Evolutionary conservation across 2,888 invertebrate genomes (phyloP), one percentile per base, ranked within the genome.

Genomic region (Julus scandinavius): DNA sequence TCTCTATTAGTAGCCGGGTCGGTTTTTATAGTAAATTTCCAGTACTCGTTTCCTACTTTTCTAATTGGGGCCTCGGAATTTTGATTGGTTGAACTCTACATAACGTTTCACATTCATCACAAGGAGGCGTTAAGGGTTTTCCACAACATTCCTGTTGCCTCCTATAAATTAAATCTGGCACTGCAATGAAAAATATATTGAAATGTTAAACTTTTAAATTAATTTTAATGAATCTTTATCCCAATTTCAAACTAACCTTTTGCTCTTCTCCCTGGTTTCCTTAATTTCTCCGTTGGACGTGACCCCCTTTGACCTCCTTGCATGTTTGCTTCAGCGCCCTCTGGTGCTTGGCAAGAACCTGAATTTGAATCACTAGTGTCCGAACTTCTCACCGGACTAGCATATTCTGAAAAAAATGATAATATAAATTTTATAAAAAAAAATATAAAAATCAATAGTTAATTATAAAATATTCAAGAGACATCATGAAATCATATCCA

Each of bases 341-440:
- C 87, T 63, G 72, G 63, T 45, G 80, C 88, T 49, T 89, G 87
- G 58, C 88, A 88, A 20, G 87, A 88, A 49, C 89, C 89, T 45
- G 89, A 89, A 58, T 89, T 89, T 13, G 89, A 89, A 88, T 89
- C 89, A 58, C 89, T 89, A 7, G 89, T 89, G 86, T 89, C 89
- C 41, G 89, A 89, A 84, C 89, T 89, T n/a, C 89, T 49, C 15
- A 89, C 89, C 29, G 89, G 89, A 87, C 89, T 89, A 5, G 89
- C 89, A 58, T 89, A 89, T 41, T 89, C 89, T 88, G 87, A 6
- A 49, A 40, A 80, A 83, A 29, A 50, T n/a, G n/a, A n/a, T n/a
- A n/a, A n/a, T n/a, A n/a, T n/a, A n/a, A 87, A 20, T 84, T 83
- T 86, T 7, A 83, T 84, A 83, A 85, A n/a, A 87, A 86, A 72